A percentile compares a stretch with the other conserved stretches of the same genome.
These are phyloP conservation scores for Aphrocallistes beatrix DNA, from an alignment of 37 sponge, comb jelly and placozoan species.

Conservation along the genomic window DNA sequence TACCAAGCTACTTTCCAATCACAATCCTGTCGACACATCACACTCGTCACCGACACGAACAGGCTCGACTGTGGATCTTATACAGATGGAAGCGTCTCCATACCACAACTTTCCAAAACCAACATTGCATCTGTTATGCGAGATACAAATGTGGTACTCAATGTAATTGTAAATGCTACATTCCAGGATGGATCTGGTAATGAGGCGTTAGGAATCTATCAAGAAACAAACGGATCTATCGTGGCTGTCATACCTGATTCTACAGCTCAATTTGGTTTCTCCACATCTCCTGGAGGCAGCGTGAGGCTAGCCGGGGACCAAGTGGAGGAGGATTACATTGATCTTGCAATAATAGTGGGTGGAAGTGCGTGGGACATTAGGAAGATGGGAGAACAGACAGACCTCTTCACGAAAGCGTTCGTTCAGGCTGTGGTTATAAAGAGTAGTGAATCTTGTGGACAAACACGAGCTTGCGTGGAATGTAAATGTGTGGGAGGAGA, in stretches of 20 bases:
- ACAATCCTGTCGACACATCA: constrained; percentile 13
- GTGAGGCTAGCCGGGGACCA: not conserved
- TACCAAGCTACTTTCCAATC: not conserved
- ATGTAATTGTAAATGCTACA: not conserved
- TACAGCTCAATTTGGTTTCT: not conserved
- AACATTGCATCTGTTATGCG: not conserved
- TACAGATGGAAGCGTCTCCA: not conserved
- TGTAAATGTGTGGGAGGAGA: not conserved
- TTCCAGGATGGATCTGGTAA: not conserved
- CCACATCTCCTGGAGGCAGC: not conserved
- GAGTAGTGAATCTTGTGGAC: constrained; percentile 8
- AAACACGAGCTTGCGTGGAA: not conserved
- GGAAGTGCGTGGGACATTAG: not conserved
- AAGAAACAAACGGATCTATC: not conserved
- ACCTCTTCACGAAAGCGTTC: constrained; percentile 7
- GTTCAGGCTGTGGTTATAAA: not conserved
- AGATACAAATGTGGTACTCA: not conserved
- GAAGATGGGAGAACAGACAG: not conserved
- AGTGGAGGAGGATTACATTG: not conserved
- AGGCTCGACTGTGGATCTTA: not conserved
- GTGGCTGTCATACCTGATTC: not conserved
- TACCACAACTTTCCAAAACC: not conserved
- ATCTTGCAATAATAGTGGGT: not conserved
- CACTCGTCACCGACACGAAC: not conserved
- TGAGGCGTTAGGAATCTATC: not conserved